Evolutionary conservation across 2,797 vertebrate species (phyloP), one percentile per base, ranked within the genome.

Genomic region (Gambusia yucatana): DNA sequence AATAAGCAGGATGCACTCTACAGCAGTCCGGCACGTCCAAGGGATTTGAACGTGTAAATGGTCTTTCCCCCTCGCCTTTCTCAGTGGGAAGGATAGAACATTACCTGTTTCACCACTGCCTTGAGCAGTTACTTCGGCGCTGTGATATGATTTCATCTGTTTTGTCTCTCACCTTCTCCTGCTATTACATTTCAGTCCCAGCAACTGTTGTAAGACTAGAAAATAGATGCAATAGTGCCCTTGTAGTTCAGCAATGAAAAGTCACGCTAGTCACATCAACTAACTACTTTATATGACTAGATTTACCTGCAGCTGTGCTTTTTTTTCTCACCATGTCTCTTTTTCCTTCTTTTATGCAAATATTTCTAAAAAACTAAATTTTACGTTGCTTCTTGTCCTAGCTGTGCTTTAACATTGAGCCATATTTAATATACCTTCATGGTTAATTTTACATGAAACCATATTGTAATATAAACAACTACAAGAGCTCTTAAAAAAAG

Each of bases 11-110:
- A 84, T 89, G 83, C 79, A 75, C 84, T 90, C 83, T 82, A 80
- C 76, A 84, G 86, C 75, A 84, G 81, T 76, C 78, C 78, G 57
- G 50, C 77, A 80, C 73, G 55, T 92, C 76, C 77, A 76, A 86
- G 76, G 86, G 86, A 87, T 89, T 90, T 87, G 69, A 83, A 86
- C 90, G 46, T 41, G 36, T 57, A 87, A 90, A 86, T 82, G 75
- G 78, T 61, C 73, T 61, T 80, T 80, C 73, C 79, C 79, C 28
- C 61, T 39, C 8, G 47, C 63, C 57, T 82, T 77, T 79, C 86
- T 81, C 88, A 83, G 83, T 75, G 47, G 87, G 77, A 77, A 82
- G 85, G 81, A 83, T 77, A 50, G 75, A 86, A 83, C 72, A 82
- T 84, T 82, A 81, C 77, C 85, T 79, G 72, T 87, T 86, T 84